Percentiles rank a stretch among this genome's conserved stretches.
phyloP scores from a whole-genome alignment of 1,140 invertebrate genomes.

The Drosophila parabipectinata region DNA sequence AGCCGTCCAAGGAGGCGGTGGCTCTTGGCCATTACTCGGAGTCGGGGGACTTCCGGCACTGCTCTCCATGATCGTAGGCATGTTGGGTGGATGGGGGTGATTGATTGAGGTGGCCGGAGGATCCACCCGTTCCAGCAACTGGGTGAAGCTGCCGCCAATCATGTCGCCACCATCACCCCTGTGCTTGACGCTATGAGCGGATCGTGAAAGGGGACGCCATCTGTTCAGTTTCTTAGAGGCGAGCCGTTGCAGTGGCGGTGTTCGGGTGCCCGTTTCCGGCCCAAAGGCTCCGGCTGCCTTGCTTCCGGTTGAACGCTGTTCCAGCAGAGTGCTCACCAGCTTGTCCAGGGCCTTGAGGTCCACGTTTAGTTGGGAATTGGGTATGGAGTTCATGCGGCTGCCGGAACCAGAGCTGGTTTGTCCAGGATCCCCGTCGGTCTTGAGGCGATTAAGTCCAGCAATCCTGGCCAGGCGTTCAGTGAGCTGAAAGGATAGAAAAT shows the following conservation, averaged over 20 bases:
- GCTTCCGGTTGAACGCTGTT: constrained; percentile 59
- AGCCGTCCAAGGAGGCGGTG: constrained; percentile 51
- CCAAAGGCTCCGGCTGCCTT: constrained; percentile 4
- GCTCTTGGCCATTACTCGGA: constrained; percentile 53
- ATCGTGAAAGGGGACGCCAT: constrained; percentile 77
- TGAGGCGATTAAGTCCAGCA: constrained; percentile 69
- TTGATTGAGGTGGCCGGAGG: constrained; percentile 19
- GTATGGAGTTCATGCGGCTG: constrained; percentile 76
- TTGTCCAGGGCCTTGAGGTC: constrained; percentile 79
- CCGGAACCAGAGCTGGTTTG: constrained; percentile 52
- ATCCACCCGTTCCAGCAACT: constrained; percentile 58
- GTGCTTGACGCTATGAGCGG: constrained; percentile 65
- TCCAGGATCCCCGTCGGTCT: constrained; percentile 41
- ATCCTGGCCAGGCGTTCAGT: constrained; percentile 77
- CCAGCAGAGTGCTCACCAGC: constrained; percentile 72
- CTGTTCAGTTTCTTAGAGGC: constrained; percentile 76
- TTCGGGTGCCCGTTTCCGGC: constrained; percentile 35
- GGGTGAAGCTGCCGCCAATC: constrained; percentile 52
- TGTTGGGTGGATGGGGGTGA: constrained; percentile 54
- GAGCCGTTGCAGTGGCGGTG: constrained; percentile 58
- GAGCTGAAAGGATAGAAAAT: constrained; percentile 40
- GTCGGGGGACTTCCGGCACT: constrained; percentile 40
- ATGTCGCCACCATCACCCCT: constrained; percentile 30
- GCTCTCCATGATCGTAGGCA: constrained; percentile 82
- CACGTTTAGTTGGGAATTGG: constrained; percentile 74